These are phyloP conservation scores for Pseudomyrmex gracilis DNA, from an alignment of 1,140 invertebrate genomes.

Conservation along the genomic window DNA sequence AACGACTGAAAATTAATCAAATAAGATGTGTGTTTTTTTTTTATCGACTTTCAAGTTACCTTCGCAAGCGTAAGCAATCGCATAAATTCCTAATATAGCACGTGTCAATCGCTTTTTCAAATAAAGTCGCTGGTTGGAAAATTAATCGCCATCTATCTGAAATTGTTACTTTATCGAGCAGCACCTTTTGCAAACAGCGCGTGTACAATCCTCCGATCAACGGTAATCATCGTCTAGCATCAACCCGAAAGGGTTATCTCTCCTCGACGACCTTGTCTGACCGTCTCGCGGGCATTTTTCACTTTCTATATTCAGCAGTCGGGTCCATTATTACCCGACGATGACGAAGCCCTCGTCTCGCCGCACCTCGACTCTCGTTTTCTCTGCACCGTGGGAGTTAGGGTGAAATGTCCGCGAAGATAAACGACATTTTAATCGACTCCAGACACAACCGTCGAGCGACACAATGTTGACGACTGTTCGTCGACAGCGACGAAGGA, in stretches of 20 bases:
- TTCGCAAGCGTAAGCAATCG: neutral
- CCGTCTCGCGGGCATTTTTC: slow-evolving; percentile 42
- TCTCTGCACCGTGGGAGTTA: slow-evolving; percentile 2
- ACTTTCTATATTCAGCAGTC: slow-evolving; percentile 47
- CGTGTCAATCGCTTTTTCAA: slow-evolving; percentile 8
- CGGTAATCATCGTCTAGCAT: slow-evolving; percentile 13
- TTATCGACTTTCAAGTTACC: neutral
- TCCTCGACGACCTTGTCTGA: slow-evolving; percentile 22
- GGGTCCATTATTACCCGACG: slow-evolving; percentile 39
- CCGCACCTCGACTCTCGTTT: slow-evolving; percentile 40
- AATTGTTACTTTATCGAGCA: slow-evolving; percentile 24
- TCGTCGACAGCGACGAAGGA: neutral
- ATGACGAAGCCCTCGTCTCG: slow-evolving; percentile 37
- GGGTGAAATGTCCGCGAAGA: slow-evolving; percentile 59
- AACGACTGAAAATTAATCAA: neutral
- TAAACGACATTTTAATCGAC: slow-evolving; percentile 74
- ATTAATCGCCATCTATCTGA: slow-evolving; percentile 19
- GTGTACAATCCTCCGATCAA: neutral
- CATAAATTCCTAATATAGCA: slow-evolving; percentile 25
- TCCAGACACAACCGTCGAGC: slow-evolving; percentile 16
- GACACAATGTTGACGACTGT: slow-evolving; percentile 55
- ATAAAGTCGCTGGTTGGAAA: slow-evolving; percentile 7
- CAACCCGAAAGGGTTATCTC: slow-evolving; percentile 26
- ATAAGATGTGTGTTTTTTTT: neutral
- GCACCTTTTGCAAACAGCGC: too few species aligned